A percentile compares a stretch with the other conserved stretches of the same genome.
Evolutionary conservation across 2,888 invertebrate genomes (phyloP).

Genomic region (Troides oblongomaculatus): DNA sequence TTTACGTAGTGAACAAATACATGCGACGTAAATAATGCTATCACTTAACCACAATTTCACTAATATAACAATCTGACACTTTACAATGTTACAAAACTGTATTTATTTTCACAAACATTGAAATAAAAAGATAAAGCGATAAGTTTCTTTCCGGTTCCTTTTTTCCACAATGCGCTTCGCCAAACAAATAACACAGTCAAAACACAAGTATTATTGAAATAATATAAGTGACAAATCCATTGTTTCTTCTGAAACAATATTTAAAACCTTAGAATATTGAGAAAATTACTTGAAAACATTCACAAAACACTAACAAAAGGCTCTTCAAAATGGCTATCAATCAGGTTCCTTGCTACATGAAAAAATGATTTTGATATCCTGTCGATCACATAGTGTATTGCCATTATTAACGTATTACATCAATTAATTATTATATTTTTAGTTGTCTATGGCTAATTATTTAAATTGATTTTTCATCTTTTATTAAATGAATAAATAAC

Average conservation of each 20-base stretch:
- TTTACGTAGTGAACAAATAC: conserved; percentile 76
- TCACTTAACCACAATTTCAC: conserved; percentile 35
- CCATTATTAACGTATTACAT: conserved; percentile 61
- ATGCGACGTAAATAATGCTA: conserved; percentile 70
- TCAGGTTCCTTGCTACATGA: conserved; percentile 69
- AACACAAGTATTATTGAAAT: conserved; percentile 42
- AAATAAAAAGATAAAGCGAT: conserved; percentile 56
- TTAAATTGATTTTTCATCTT: background rate
- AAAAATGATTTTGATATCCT: conserved; percentile 75
- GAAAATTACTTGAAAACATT: conserved; percentile 76
- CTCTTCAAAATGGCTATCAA: conserved; percentile 80
- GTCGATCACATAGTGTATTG: conserved; percentile 69
- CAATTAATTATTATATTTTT: conserved; percentile 34
- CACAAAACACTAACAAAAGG: conserved; percentile 81
- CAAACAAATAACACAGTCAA: conserved; percentile 62
- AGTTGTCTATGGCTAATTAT: conserved; percentile 50
- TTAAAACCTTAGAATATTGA: conserved; percentile 55
- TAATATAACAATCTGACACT: conserved; percentile 35
- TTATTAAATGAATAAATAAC: background rate
- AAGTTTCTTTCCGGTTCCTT: conserved; percentile 71
- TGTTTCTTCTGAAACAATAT: conserved; percentile 31
- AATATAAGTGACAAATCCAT: conserved; percentile 35
- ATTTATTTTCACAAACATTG: conserved; percentile 44
- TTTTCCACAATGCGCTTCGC: conserved; percentile 63
- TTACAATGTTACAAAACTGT: conserved; percentile 41